Evolutionary conservation across 2,888 invertebrate species (phyloP).

Genomic region (Digitonthophagus gazella): DNA sequence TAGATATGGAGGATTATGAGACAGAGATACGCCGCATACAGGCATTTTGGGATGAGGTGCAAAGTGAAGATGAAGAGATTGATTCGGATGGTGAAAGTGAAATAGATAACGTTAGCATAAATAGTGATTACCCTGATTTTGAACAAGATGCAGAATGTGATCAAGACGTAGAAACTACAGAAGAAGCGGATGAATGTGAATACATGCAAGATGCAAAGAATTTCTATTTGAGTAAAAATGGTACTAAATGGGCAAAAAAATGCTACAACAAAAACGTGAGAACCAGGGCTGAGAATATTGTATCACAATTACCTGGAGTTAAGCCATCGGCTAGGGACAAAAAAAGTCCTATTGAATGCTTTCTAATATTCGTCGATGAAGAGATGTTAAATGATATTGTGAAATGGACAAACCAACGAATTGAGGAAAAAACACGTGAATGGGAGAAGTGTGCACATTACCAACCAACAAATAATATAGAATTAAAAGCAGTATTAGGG

Average conservation of each 20-base stretch:
- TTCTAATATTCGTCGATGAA: too few species aligned
- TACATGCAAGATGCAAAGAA: background rate
- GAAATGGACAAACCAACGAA: background rate
- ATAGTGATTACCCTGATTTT: conserved; percentile 1
- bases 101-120: background rate
- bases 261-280: conserved; percentile 4
- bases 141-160: background rate
- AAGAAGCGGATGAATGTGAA: background rate
- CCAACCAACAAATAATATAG: conserved; percentile 28
- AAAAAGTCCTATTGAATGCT: too few species aligned
- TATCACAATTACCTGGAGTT: background rate
- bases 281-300: background rate
- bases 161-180: too few species aligned
- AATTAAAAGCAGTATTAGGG: conserved; percentile 37
- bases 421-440: conserved; percentile 20
- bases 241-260: conserved; percentile 9
- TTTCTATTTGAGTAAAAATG: conserved; percentile 10
- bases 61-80: conserved; percentile 2
- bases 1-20: conserved; percentile 3
- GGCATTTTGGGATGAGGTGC: conserved; percentile 1
- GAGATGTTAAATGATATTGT: too few species aligned
- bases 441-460: conserved; percentile 23
- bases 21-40: background rate
- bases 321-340: too few species aligned
- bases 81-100: background rate